Evolutionary conservation across 2,113 vertebrate genomes (phyloP).

Genomic region (Apistogramma diplotaenia): DNA sequence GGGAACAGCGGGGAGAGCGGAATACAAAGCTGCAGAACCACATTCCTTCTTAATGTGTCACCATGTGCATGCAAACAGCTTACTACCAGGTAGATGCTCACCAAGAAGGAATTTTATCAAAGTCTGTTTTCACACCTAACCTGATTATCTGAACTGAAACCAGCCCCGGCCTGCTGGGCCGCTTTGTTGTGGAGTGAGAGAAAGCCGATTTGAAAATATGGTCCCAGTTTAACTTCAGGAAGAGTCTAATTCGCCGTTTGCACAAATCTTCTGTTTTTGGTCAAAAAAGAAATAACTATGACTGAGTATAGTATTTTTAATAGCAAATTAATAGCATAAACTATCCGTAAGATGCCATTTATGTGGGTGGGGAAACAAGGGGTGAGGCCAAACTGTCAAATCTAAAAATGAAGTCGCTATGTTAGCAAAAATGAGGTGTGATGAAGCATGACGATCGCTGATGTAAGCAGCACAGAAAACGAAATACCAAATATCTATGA

Average conservation of each 20-base stretch:
- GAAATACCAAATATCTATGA: not conserved
- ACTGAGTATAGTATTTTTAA: not conserved
- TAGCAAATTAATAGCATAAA: not conserved
- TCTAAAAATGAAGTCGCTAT: not conserved
- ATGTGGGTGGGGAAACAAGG: not conserved
- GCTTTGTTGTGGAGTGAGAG: not conserved
- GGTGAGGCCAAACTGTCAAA: not conserved
- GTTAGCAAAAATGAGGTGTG: not conserved
- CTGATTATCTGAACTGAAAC: not conserved
- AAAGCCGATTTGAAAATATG: not conserved
- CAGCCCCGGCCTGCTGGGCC: not conserved
- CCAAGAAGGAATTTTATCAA: not conserved
- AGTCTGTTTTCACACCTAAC: not conserved
- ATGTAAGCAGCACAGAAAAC: not conserved
- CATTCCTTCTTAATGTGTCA: slow-evolving; percentile 12
- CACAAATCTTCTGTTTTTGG: not conserved
- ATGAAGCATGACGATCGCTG: no score
- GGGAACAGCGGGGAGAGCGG: not conserved
- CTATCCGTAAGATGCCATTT: not conserved
- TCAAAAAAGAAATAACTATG: not conserved
- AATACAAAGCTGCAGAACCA: slow-evolving; percentile 34
- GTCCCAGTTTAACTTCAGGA: not conserved
- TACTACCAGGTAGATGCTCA: not conserved
- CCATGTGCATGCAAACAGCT: not conserved
- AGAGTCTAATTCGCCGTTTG: not conserved